These are phyloP conservation scores for Brachionus rotundiformis DNA, from an alignment of 1,140 invertebrate genomes.

Conservation along the genomic window DNA sequence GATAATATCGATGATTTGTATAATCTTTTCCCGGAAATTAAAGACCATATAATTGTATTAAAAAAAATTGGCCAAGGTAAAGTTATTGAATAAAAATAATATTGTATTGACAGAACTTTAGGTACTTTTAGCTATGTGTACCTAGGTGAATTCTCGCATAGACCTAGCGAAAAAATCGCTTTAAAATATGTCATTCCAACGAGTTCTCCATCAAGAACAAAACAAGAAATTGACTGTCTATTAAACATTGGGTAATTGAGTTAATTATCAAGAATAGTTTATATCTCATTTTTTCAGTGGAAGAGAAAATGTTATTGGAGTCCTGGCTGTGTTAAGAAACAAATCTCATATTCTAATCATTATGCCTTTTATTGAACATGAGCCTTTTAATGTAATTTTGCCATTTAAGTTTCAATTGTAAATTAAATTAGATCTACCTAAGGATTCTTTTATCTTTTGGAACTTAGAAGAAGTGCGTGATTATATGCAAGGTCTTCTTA, in stretches of 20 bases:
- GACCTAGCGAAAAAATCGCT: constrained; percentile 71
- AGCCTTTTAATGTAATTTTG: constrained; percentile 73
- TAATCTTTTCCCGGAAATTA: constrained; percentile 58
- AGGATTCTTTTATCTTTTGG: constrained; percentile 72
- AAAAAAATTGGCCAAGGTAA: constrained; percentile 62
- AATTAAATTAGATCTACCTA: constrained; percentile 3
- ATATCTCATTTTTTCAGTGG: constrained; percentile 68
- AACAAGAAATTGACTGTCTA: constrained; percentile 76
- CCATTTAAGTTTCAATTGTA: constrained; percentile 20
- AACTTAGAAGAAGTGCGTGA: constrained; percentile 72
- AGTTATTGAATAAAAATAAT: no score
- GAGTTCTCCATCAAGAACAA: constrained; percentile 74
- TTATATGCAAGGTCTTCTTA: constrained; percentile 80
- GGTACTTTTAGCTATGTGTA: constrained; percentile 82
- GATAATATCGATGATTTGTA: constrained; percentile 60
- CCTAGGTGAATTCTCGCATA: constrained; percentile 70
- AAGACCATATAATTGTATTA: constrained; percentile 57
- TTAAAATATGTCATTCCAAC: constrained; percentile 81
- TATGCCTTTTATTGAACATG: constrained; percentile 84
- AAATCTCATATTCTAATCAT: constrained; percentile 80
- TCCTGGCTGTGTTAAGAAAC: constrained; percentile 76
- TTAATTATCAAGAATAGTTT: neutral
- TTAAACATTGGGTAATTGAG: constrained; percentile 73
- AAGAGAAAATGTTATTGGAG: constrained; percentile 76
- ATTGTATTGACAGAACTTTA: no score